phyloP scores from a whole-genome alignment of 1,140 invertebrate genomes.

The Propsilocerus akamusi region DNA sequence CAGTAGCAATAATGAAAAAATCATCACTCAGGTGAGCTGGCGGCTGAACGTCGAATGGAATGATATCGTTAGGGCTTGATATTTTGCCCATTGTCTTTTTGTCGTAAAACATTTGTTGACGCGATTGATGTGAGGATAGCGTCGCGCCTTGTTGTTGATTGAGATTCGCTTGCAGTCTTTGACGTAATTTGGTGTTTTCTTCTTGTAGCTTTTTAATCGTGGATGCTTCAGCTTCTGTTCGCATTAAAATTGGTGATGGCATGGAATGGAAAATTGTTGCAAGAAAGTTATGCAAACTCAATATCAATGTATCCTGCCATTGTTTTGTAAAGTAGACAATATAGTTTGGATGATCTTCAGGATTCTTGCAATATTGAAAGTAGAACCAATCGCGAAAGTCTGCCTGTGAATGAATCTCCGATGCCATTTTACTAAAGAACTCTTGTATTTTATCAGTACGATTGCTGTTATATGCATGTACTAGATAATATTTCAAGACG shows the following conservation, averaged over 20 bases:
- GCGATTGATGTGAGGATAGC: constrained; percentile 4
- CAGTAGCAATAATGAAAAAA: constrained; percentile 79
- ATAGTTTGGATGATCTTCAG: constrained; percentile 77
- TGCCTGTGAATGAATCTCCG: constrained; percentile 67
- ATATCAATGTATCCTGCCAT: constrained; percentile 86
- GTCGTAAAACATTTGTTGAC: constrained; percentile 9
- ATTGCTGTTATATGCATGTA: constrained; percentile 64
- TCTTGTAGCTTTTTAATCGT: constrained; percentile 63
- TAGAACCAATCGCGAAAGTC: constrained; percentile 98
- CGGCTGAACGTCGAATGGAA: constrained; percentile 38
- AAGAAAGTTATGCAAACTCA: constrained; percentile 89
- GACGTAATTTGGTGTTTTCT: constrained; percentile 55
- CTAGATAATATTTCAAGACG: constrained; percentile 74
- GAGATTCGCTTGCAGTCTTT: constrained; percentile 24
- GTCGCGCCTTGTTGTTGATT: constrained; percentile 14
- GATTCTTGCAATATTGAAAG: constrained; percentile 76
- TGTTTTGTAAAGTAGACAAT: constrained; percentile 76
- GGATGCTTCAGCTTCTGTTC: constrained; percentile 67
- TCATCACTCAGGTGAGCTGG: constrained; percentile 72
- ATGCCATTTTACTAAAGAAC: constrained; percentile 76
- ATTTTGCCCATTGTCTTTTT: constrained; percentile 25
- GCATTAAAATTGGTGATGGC: constrained; percentile 63
- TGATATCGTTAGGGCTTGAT: constrained; percentile 30
- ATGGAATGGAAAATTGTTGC: constrained; percentile 77
- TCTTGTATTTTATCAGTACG: constrained; percentile 72